Evolutionary conservation across 2,797 vertebrate genomes (phyloP).

Genomic region (Spinus olivaceus): DNA sequence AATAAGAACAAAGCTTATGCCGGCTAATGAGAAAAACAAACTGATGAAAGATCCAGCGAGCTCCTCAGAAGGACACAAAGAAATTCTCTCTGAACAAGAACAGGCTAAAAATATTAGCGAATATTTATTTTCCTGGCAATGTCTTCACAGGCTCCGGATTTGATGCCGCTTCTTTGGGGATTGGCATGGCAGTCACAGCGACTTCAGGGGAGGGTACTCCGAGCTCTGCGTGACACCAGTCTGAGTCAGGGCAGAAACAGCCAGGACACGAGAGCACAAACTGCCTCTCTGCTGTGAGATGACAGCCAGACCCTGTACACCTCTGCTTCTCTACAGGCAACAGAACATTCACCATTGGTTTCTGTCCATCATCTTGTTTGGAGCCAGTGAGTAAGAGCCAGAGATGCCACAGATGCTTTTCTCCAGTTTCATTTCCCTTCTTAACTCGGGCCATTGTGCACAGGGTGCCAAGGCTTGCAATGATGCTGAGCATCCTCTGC

Average conservation of each 20-base stretch:
- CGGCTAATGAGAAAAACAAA: conserved; percentile 74
- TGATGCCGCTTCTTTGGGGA: neutral
- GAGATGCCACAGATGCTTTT: neutral
- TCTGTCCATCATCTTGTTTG: neutral
- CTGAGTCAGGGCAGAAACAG: neutral
- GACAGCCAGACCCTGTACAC: neutral
- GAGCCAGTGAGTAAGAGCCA: neutral
- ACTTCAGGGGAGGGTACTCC: conserved; percentile 6
- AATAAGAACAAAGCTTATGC: conserved; percentile 74
- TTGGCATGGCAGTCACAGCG: neutral
- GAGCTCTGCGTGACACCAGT: neutral
- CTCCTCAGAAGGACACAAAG: conserved; percentile 69
- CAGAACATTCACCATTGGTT: neutral
- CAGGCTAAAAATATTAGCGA: conserved; percentile 61
- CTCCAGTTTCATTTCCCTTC: neutral
- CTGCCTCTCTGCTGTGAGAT: neutral
- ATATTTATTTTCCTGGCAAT: conserved; percentile 61
- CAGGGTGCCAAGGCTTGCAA: neutral
- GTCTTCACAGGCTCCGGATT: conserved; percentile 50
- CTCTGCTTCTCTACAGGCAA: neutral
- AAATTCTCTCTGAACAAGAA: conserved; percentile 65
- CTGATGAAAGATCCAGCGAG: conserved; percentile 66
- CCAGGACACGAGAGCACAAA: neutral
- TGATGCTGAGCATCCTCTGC: neutral
- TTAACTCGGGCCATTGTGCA: accelerated